Evolutionary conservation across 2,113 vertebrate genomes (phyloP).

Genomic region (Periophthalmus modestus): DNA sequence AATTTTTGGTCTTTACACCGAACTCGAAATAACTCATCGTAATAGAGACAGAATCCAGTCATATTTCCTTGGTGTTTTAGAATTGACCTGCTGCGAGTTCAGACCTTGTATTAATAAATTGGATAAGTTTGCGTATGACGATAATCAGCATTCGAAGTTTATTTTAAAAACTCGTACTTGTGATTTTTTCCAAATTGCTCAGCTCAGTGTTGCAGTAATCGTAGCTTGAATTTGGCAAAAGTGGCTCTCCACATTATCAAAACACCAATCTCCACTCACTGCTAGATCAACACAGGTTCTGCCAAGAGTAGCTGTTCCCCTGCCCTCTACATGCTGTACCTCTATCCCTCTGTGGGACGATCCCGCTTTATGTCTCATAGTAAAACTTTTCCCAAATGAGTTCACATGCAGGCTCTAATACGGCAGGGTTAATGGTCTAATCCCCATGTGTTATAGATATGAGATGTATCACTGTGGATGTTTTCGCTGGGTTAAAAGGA

Average conservation of each 20-base stretch:
- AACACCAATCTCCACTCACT: slow-evolving; percentile 48
- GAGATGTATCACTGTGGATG: slow-evolving; percentile 20
- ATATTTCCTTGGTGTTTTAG: too few relatives aligned
- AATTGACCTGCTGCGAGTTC: too few relatives aligned
- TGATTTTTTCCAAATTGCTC: too few relatives aligned
- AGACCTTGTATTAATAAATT: too few relatives aligned
- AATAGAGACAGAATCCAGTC: too few relatives aligned
- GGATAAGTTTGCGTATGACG: too few relatives aligned
- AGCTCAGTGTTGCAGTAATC: too few relatives aligned
- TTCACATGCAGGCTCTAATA: slow-evolving; percentile 17
- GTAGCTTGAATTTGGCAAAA: slow-evolving; percentile 27
- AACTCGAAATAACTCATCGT: too few relatives aligned
- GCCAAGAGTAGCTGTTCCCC: slow-evolving; percentile 64
- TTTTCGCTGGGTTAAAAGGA: slow-evolving; percentile 23
- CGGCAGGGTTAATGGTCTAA: slow-evolving; percentile 20
- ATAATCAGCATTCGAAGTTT: too few relatives aligned
- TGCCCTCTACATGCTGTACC: slow-evolving; percentile 37
- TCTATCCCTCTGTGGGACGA: slow-evolving; percentile 30
- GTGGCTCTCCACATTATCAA: slow-evolving; percentile 51
- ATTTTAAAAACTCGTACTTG: too few relatives aligned
- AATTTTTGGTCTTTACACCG: too few relatives aligned
- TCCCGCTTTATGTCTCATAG: slow-evolving; percentile 4
- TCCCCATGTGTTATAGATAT: slow-evolving; percentile 32
- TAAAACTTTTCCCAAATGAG: slow-evolving; percentile 5
- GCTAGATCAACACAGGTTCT: slow-evolving; percentile 67